These are phyloP conservation scores for Carduelis carduelis DNA, from an alignment of 2,797 vertebrate species.

Conservation along the genomic window DNA sequence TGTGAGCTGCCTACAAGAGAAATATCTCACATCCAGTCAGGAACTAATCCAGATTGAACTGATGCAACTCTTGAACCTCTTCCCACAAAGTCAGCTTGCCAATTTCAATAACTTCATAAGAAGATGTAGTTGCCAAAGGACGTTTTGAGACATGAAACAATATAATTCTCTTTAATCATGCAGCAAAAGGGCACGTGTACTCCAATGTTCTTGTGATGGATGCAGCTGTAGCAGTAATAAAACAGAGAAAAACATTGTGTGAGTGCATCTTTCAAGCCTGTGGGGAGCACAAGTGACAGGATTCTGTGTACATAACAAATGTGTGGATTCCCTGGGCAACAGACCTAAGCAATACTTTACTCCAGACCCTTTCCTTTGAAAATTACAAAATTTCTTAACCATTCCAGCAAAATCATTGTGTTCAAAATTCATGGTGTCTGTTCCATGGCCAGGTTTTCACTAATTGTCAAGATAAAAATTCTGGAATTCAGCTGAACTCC, in stretches of 20 bases:
- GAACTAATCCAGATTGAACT: neutral
- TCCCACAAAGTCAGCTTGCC: neutral
- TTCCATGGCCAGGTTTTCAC: neutral
- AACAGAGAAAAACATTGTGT: neutral
- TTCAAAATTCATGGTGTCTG: fast-evolving
- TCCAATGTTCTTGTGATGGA: neutral
- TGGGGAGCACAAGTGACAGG: neutral
- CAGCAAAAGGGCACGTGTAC: neutral
- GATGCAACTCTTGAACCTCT: constrained; percentile 20
- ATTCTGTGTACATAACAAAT: neutral
- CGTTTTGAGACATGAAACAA: neutral
- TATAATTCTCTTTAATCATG: neutral
- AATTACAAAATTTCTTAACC: neutral
- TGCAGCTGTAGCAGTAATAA: neutral
- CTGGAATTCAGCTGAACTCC: neutral
- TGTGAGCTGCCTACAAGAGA: neutral
- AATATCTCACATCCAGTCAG: neutral
- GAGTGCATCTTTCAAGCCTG: neutral
- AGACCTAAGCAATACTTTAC: neutral
- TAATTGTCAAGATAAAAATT: neutral
- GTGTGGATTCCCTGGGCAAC: neutral
- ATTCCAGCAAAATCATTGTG: neutral
- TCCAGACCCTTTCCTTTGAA: neutral
- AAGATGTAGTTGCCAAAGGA: neutral
- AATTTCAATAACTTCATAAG: constrained; percentile 10